phyloP scores from a whole-genome alignment of 2,888 invertebrate genomes.

The Drosophila barbarae region DNA sequence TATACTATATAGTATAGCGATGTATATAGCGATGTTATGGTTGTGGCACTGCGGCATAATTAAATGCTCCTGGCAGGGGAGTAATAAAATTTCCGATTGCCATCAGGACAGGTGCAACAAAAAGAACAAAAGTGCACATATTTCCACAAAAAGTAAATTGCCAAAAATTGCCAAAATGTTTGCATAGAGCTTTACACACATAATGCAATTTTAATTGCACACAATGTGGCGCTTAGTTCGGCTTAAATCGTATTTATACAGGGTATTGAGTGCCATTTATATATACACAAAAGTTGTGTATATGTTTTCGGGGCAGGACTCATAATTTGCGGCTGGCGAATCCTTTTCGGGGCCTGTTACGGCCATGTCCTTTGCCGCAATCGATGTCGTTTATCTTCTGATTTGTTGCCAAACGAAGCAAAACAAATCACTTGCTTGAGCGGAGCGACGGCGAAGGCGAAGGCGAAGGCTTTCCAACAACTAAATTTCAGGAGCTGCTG shows the following conservation, averaged over 20 bases:
- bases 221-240: slow-evolving; percentile 27
- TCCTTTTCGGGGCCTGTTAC: slow-evolving; percentile 35
- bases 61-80: slow-evolving; percentile 48
- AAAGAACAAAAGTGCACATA: slow-evolving; percentile 14
- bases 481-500: slow-evolving; percentile 50
- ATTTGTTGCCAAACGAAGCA: slow-evolving; percentile 71
- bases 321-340: slow-evolving; percentile 40
- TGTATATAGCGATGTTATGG: neutral
- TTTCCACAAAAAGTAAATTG: slow-evolving; percentile 31
- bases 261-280: neutral
- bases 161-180: slow-evolving; percentile 10
- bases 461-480: slow-evolving; percentile 48
- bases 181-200: slow-evolving; percentile 11
- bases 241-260: slow-evolving; percentile 7
- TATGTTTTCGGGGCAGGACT: slow-evolving; percentile 7
- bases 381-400: slow-evolving; percentile 73
- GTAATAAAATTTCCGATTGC: slow-evolving; percentile 42
- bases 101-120: slow-evolving; percentile 39
- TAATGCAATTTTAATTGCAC: slow-evolving; percentile 63
- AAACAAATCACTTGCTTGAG: slow-evolving; percentile 71
- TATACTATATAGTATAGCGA: neutral
- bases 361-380: slow-evolving; percentile 66
- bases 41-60: slow-evolving; percentile 60
- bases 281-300: neutral
- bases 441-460: slow-evolving; percentile 39